Evolutionary conservation across 2,888 invertebrate species (phyloP).

Genomic region (Anoplius nigerrimus): DNA sequence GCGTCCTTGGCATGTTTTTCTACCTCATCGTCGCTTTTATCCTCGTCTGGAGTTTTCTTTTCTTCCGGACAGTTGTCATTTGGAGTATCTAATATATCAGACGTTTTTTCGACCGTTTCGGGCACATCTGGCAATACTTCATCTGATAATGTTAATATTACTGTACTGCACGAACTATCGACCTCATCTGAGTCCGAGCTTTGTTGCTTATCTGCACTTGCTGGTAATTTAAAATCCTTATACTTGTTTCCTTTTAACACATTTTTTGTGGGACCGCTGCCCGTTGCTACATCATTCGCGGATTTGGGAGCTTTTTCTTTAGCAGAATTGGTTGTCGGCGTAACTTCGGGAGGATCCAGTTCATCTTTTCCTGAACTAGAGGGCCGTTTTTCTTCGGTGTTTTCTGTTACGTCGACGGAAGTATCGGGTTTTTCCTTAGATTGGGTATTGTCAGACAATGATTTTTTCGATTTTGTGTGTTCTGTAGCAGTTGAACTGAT

Average conservation of each 20-base stretch:
- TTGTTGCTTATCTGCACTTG: neutral
- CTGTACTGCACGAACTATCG: conserved; percentile 4
- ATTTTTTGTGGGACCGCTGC: neutral
- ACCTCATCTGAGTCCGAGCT: neutral
- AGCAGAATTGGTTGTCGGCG: neutral
- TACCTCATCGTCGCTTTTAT: neutral
- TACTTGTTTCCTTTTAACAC: neutral
- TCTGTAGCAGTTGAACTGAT: neutral
- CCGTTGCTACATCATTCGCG: neutral
- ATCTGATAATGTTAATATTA: neutral
- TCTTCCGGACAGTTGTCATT: neutral
- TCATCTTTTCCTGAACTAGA: neutral
- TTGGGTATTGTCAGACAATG: no score
- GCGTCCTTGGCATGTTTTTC: conserved; percentile 31
- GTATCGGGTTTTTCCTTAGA: neutral
- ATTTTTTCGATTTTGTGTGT: neutral
- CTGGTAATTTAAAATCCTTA: no score
- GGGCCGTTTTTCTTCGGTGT: neutral
- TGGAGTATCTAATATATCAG: neutral
- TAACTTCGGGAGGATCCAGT: neutral
- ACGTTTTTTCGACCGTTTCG: neutral
- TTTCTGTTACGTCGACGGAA: neutral
- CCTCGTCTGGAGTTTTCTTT: neutral
- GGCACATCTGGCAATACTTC: neutral
- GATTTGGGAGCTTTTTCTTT: neutral